Conservation (phyloP, 2,797 vertebrate species). For the Parauchenoglanis punctatus region DNA sequence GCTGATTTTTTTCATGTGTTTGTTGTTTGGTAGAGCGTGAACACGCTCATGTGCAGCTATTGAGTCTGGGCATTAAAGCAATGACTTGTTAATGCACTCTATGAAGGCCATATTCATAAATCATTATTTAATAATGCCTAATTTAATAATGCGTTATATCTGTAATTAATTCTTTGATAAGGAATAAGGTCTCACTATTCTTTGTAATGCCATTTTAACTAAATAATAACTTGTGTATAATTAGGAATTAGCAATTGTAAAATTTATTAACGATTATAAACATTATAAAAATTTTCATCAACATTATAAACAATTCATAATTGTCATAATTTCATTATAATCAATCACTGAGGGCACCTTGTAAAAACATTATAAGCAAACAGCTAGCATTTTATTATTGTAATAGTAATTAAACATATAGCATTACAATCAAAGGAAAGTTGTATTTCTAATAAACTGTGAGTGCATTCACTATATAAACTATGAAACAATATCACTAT, state of each 20-base stretch:
- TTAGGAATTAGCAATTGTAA: not conserved
- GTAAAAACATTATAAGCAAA: not conserved
- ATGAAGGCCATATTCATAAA: slow-evolving; percentile 2
- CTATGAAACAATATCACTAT: not conserved
- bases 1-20: not conserved
- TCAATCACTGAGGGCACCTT: too few relatives aligned
- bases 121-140: not conserved
- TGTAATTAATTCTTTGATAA: not conserved
- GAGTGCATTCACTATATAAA: not conserved
- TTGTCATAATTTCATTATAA: too few relatives aligned
- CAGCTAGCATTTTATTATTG: not conserved
- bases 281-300: not conserved
- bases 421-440: not conserved
- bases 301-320: too few relatives aligned
- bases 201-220: not conserved
- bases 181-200: not conserved
- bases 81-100: not conserved
- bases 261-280: not conserved
- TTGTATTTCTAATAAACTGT: not conserved
- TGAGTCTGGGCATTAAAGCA: not conserved
- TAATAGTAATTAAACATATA: too few relatives aligned
- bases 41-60: not conserved
- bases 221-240: not conserved
- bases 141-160: not conserved
- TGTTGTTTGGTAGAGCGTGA: slow-evolving; percentile 4